A percentile compares a stretch with the other conserved stretches of the same genome.
Evolutionary conservation across 2,797 vertebrate genomes (phyloP).

Genomic region (Babyrousa celebensis): DNA sequence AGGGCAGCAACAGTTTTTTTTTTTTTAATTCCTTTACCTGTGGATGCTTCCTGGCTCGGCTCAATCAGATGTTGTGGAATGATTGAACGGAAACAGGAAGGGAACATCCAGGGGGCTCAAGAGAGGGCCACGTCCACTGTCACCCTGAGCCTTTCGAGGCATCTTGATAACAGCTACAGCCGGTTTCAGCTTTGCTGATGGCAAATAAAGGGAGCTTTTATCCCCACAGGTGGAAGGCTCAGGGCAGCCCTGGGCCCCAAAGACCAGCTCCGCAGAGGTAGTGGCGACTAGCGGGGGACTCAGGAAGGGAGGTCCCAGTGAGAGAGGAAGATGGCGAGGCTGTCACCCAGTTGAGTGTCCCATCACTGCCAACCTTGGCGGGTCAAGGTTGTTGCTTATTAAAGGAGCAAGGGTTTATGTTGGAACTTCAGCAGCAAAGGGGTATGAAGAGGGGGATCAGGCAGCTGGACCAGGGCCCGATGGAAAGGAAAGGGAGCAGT

Average conservation of each 20-base stretch:
- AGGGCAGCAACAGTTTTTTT: too few species aligned
- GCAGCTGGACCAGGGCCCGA: background rate
- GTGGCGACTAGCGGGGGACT: background rate
- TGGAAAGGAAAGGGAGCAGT: background rate
- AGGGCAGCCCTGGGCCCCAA: too few species aligned
- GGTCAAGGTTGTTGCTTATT: background rate
- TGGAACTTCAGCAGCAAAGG: background rate
- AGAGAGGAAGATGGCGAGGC: background rate
- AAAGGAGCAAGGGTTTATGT: background rate
- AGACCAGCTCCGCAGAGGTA: background rate
- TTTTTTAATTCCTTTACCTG: background rate
- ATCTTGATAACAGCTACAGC: background rate
- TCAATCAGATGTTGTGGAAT: fast-evolving
- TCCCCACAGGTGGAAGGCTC: fast-evolving
- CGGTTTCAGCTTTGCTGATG: background rate
- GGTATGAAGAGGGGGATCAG: background rate
- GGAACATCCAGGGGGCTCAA: background rate
- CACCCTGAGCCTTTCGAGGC: background rate
- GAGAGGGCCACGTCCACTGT: background rate
- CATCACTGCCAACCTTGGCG: background rate
- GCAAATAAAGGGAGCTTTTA: background rate
- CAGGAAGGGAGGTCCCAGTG: background rate
- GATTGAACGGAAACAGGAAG: background rate
- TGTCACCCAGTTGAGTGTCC: background rate
- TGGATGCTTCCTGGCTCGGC: background rate